Evolutionary conservation across 2,888 invertebrate species (phyloP).

Genomic region (Phyto melanocephala): DNA sequence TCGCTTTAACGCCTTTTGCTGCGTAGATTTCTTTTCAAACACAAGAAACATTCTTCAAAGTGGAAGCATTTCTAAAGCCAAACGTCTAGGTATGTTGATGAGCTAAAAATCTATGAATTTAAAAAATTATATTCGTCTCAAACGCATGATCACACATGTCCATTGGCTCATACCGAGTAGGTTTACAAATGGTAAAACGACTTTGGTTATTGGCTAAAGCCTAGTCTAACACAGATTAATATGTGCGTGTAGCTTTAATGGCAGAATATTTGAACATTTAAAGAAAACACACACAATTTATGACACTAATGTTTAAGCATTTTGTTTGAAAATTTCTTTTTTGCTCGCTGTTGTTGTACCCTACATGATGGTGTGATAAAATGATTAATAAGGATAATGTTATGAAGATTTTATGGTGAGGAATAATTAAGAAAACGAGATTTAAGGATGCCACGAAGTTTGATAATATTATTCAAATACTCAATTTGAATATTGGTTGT

Average conservation of each 20-base stretch:
- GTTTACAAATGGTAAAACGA: constrained; percentile 38
- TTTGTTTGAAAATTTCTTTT: constrained; percentile 9
- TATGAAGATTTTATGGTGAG: too few relatives aligned
- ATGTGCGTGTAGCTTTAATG: neutral
- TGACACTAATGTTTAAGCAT: constrained; percentile 36
- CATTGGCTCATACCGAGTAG: constrained; percentile 23
- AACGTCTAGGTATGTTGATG: constrained; percentile 56
- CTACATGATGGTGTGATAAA: neutral
- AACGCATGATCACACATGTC: constrained; percentile 26
- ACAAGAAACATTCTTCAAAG: constrained; percentile 50
- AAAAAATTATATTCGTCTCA: constrained; percentile 47
- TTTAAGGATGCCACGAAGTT: too few relatives aligned
- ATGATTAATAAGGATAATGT: too few relatives aligned
- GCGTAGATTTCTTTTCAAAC: constrained; percentile 34
- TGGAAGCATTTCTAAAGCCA: constrained; percentile 51
- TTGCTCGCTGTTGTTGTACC: neutral
- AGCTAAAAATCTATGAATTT: constrained; percentile 60
- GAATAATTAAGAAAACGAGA: too few relatives aligned
- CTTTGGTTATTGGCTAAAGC: neutral
- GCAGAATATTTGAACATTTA: neutral
- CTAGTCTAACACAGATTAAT: neutral
- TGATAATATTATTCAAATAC: too few relatives aligned
- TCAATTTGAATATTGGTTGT: too few relatives aligned
- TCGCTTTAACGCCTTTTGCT: constrained; percentile 21
- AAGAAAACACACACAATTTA: constrained; percentile 14